phyloP scores from a whole-genome alignment of 2,888 invertebrate genomes.

The Tolmerus cingulatus region DNA sequence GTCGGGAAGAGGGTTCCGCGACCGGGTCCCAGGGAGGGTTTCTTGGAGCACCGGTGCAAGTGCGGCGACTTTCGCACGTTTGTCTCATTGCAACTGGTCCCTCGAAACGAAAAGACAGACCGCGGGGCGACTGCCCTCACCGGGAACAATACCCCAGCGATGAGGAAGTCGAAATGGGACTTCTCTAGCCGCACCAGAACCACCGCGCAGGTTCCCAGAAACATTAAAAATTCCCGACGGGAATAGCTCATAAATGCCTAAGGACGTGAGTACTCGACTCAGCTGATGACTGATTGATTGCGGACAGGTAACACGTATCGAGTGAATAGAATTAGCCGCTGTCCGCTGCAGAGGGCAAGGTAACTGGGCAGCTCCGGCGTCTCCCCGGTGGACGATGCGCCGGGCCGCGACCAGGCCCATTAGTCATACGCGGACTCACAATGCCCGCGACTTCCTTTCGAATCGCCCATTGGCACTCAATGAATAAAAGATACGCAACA shows the following conservation, averaged over 20 bases:
- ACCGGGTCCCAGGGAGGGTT: not conserved
- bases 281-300: constrained; percentile 29
- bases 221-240: constrained; percentile 1
- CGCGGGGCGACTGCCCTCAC: not conserved
- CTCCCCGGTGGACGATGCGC: not conserved
- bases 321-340: constrained; percentile 13
- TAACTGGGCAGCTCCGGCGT: not conserved
- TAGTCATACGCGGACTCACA: constrained; percentile 1
- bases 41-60: not conserved
- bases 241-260: not conserved
- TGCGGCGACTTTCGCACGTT: constrained; percentile 1
- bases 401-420: not conserved
- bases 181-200: not conserved
- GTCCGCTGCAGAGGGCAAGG: not conserved
- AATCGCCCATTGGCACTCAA: not conserved
- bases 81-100: not conserved
- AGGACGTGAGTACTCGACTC: not conserved
- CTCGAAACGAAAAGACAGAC: not conserved
- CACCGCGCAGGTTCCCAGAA: not conserved
- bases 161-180: not conserved
- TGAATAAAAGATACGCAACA: constrained; percentile 21
- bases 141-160: not conserved
- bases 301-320: constrained; percentile 20
- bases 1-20: not conserved
- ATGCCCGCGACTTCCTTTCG: constrained; percentile 4